Percentiles rank a stretch among this genome's conserved stretches.
Conservation (phyloP, 2,797 vertebrate species). For the Microcaecilia unicolor region DNA sequence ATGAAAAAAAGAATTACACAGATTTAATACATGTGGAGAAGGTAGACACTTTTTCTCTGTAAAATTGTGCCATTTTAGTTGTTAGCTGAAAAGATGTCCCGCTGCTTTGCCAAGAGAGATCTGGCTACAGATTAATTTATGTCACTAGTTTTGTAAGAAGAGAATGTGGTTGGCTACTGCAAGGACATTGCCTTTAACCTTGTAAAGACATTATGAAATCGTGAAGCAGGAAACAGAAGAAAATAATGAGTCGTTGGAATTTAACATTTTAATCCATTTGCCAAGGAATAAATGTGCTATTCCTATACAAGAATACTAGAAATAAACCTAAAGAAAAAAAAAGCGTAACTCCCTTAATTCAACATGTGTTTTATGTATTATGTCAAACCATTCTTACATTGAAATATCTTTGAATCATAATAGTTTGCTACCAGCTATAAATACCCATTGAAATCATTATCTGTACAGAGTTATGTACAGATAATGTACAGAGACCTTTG, state of each 20-base stretch:
- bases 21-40: constrained; percentile 5
- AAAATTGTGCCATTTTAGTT: not conserved
- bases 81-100: not conserved
- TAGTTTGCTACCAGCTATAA: constrained; percentile 60
- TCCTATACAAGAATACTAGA: not conserved
- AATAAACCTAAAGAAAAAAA: too few species aligned
- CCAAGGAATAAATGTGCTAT: constrained; percentile 6
- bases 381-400: constrained; percentile 12
- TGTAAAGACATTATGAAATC: not conserved
- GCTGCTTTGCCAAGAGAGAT: not conserved
- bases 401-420: constrained; percentile 62
- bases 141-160: not conserved
- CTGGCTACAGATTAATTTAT: constrained; percentile 1
- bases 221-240: not conserved
- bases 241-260: not conserved
- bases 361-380: constrained; percentile 4
- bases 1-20: too few species aligned
- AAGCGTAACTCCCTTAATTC: not conserved
- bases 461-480: constrained; percentile 37
- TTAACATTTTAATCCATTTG: not conserved
- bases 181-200: constrained; percentile 14
- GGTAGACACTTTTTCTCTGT: constrained; percentile 3
- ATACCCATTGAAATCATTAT: constrained; percentile 49
- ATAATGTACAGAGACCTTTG: constrained; percentile 32
- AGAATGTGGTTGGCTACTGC: not conserved